Evolutionary conservation across 2,113 vertebrate genomes (phyloP), one percentile per base, ranked within the genome.

Genomic region (Progne subis): DNA sequence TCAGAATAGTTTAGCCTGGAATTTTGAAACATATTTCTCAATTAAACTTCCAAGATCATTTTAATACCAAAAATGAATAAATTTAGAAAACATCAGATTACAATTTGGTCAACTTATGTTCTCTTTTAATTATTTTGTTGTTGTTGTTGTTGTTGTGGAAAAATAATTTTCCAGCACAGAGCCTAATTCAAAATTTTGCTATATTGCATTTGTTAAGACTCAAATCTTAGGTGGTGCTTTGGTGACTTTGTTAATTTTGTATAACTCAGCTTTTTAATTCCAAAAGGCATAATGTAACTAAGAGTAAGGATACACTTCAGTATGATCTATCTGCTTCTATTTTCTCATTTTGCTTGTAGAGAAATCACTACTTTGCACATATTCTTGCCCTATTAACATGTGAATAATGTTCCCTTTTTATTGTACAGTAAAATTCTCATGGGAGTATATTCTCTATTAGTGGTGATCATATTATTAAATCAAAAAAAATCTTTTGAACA

Each of bases 161-260:
- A 74, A 5, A 74, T 2, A 0, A 18, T 43, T 81, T 81, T 14
- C n/a, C 15, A 74, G 19, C 6, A 44, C 2, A 1, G 12, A 77
- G 29, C 4, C 4, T 59, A 32, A 32, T 63, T 71, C 18, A 60
- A 83, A 72, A 5, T 49, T 24, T 60, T 53, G 25, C 61, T 46
- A 26, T 6, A 17, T 29, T 56, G 17, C 12, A 17, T 37, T 77
- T 82, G 4, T 67, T 68, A 50, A 16, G 32, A 11, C 5, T 61
- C n/a, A 84, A 26, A 61, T 77, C 18, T 50, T 60, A 53, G 19
- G 11, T 49, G 9, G 15, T 76, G 7, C 18, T 80, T 82, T 46
- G 7, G 5, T 75, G 70, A 41, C 14, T 67, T 74, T 8, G 2
- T 53, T 81, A 46, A 18, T 68, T 81, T 94, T 75, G 15, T 43